Evolutionary conservation across 2,797 vertebrate genomes (phyloP).

Genomic region (Scomberomorus guttatus): DNA sequence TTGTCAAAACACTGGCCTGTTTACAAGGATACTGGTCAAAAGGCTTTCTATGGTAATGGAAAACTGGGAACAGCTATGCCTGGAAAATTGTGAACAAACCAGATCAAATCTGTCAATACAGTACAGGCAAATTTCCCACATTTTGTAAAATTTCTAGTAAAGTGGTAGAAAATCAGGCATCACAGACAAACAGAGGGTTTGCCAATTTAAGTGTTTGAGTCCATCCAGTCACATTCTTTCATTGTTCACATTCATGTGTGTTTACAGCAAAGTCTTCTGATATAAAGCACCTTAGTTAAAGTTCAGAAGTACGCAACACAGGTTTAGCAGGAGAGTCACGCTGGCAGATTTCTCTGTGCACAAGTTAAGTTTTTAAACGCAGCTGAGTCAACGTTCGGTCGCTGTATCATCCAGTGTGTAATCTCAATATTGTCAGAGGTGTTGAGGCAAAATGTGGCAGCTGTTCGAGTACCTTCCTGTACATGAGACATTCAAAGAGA

Average conservation of each 20-base stretch:
- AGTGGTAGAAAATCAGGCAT: conserved; percentile 44
- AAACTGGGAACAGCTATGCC: conserved; percentile 3
- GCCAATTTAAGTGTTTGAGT: conserved; percentile 5
- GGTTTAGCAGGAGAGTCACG: conserved; percentile 33
- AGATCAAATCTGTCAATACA: background rate
- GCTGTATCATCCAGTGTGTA: background rate
- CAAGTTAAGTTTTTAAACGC: background rate
- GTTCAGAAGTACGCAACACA: conserved; percentile 21
- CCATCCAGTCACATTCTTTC: conserved; percentile 18
- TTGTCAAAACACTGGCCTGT: background rate
- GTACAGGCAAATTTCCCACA: background rate
- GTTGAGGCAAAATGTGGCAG: conserved; percentile 48
- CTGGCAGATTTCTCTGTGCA: conserved; percentile 21
- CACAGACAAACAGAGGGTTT: conserved; percentile 39
- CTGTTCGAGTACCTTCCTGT: conserved; percentile 22
- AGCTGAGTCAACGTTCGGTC: background rate
- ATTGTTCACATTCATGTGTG: conserved; percentile 38
- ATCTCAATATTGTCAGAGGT: background rate
- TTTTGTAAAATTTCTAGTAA: conserved; percentile 15
- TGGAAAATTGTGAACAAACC: background rate
- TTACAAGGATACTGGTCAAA: background rate
- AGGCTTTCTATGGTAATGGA: conserved; percentile 34
- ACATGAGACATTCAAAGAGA: conserved; percentile 42
- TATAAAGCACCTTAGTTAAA: conserved; percentile 48
- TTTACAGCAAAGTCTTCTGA: conserved; percentile 19